phyloP scores from a whole-genome alignment of 2,888 invertebrate genomes.

The Apodemia mormo region DNA sequence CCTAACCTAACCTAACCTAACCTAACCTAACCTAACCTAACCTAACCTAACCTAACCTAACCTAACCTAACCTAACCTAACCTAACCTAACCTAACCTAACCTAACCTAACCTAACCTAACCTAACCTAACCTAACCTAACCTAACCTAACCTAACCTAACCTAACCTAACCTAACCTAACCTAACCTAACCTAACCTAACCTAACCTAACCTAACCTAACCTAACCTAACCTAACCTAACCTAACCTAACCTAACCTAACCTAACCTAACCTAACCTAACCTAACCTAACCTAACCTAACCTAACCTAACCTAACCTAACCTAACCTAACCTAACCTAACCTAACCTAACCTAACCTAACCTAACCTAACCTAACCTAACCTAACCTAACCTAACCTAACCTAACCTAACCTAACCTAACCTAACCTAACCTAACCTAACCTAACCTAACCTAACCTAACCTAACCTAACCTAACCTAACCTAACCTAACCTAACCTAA shows the following conservation, averaged over 20 bases:
- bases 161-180: constrained; percentile 40
- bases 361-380: constrained; percentile 26
- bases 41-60: constrained; percentile 32
- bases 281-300: constrained; percentile 26
- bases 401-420: constrained; percentile 26
- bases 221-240: constrained; percentile 31
- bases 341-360: constrained; percentile 29
- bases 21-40: constrained; percentile 35
- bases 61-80: constrained; percentile 37
- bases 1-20: constrained; percentile 37
- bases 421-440: constrained; percentile 26
- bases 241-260: constrained; percentile 26
- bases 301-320: constrained; percentile 26
- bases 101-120: no score
- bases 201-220: no score
- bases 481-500: constrained; percentile 24
- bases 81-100: constrained; percentile 34
- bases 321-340: constrained; percentile 23
- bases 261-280: constrained; percentile 24
- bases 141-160: constrained; percentile 38
- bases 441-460: constrained; percentile 23
- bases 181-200: constrained; percentile 31
- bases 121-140: constrained; percentile 37
- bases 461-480: constrained; percentile 25
- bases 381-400: constrained; percentile 24